These are phyloP conservation scores for Prietella phreatophila DNA, from an alignment of 2,113 vertebrate genomes.

Conservation along the genomic window DNA sequence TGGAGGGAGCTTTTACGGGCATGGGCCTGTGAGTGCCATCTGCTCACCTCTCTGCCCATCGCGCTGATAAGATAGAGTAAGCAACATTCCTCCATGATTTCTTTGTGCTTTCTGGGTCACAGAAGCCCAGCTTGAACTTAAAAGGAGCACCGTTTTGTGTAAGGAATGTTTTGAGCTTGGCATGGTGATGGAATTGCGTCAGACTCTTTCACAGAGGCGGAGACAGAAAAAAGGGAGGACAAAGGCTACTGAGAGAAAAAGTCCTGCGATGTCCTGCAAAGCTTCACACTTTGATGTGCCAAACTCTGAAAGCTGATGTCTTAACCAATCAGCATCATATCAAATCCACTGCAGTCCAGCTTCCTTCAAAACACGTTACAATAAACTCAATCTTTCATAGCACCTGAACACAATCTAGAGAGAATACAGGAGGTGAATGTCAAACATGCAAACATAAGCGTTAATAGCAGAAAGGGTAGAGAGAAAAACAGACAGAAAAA, in stretches of 20 bases:
- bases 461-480: background rate
- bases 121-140: background rate
- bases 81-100: conserved; percentile 16
- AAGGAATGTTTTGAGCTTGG: conserved; percentile 25
- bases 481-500: too few relatives aligned
- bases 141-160: conserved; percentile 27
- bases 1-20: conserved; percentile 18
- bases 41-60: conserved; percentile 1
- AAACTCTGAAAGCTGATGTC: conserved; percentile 33
- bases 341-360: conserved; percentile 25
- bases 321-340: conserved; percentile 35
- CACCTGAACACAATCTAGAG: background rate
- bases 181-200: conserved; percentile 26
- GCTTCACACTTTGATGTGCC: conserved; percentile 42
- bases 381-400: background rate
- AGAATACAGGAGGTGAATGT: background rate
- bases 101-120: conserved; percentile 26
- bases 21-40: conserved; percentile 4
- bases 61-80: conserved; percentile 33
- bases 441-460: background rate
- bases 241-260: conserved; percentile 36
- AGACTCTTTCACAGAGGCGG: conserved; percentile 8
- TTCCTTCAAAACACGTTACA: conserved; percentile 30
- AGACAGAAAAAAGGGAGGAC: conserved; percentile 26
- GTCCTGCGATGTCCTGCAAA: conserved; percentile 43